A percentile compares a stretch with the other conserved stretches of the same genome.
phyloP scores from a whole-genome alignment of 2,797 vertebrate species.

The Sitta carolinensis region DNA sequence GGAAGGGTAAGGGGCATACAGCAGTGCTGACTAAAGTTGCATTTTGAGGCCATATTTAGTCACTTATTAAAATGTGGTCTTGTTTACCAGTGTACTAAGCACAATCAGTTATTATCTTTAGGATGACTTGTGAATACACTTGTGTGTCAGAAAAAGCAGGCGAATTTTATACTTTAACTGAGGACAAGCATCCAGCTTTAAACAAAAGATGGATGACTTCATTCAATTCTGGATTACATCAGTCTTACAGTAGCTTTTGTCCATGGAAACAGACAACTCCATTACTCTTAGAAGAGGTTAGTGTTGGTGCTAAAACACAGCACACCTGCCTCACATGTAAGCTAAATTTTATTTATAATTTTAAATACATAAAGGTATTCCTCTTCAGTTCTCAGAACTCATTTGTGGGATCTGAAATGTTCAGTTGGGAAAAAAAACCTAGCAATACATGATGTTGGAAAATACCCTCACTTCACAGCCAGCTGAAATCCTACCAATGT shows the following conservation, averaged over 20 bases:
- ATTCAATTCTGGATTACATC: background rate
- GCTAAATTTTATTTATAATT: background rate
- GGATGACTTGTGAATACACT: background rate
- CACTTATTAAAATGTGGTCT: background rate
- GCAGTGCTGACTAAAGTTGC: background rate
- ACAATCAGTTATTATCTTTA: background rate
- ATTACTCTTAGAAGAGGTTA: background rate
- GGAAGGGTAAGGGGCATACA: background rate
- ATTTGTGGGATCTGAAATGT: background rate
- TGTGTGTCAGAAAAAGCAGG: background rate
- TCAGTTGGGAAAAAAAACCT: background rate
- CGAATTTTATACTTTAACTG: background rate
- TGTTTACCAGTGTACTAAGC: background rate
- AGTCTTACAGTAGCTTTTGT: background rate
- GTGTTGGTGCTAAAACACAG: background rate
- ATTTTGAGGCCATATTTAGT: background rate
- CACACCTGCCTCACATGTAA: background rate
- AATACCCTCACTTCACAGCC: background rate
- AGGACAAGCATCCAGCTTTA: background rate
- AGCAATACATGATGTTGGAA: background rate
- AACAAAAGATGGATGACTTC: background rate
- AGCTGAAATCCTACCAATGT: background rate
- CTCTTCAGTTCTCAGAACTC: background rate
- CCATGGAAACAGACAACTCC: background rate
- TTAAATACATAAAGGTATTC: background rate